Percentiles rank a stretch among this genome's conserved stretches.
Evolutionary conservation across 2,113 vertebrate species (phyloP).

Genomic region (Globicephala melas): DNA sequence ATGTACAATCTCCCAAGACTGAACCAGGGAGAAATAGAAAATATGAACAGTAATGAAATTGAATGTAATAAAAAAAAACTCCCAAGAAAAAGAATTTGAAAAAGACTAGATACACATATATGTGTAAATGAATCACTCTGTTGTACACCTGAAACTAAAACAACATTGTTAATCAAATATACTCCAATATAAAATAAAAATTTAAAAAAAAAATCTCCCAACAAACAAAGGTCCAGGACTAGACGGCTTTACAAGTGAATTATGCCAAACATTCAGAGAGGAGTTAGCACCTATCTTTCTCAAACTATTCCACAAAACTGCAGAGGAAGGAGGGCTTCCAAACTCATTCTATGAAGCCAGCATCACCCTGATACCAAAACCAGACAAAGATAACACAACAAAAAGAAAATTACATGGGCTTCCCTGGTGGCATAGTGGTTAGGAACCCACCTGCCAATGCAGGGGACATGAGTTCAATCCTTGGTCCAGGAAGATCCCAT

Average conservation of each 20-base stretch:
- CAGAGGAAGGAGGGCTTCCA: neutral
- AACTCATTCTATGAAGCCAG: neutral
- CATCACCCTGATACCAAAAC: neutral
- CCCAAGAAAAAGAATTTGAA: neutral
- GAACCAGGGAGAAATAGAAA: neutral
- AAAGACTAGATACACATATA: neutral
- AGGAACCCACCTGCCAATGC: no score
- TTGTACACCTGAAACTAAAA: neutral
- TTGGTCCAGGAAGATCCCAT: no score
- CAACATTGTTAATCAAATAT: neutral
- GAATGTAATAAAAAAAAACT: neutral
- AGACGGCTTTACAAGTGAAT: neutral
- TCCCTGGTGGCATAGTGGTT: no score
- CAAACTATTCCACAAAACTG: neutral
- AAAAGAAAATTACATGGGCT: neutral
- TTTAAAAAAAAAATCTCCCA: neutral
- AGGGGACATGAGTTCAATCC: no score
- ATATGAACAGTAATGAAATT: neutral
- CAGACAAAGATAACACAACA: neutral
- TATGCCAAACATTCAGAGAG: neutral
- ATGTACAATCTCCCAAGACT: neutral
- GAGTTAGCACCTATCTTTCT: neutral
- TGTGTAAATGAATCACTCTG: neutral
- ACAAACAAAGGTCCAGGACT: neutral
- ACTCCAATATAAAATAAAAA: neutral